Percentiles rank a stretch among this genome's conserved stretches.
These are phyloP conservation scores for Turnix velox DNA, from an alignment of 2,113 vertebrate species.

Conservation along the genomic window DNA sequence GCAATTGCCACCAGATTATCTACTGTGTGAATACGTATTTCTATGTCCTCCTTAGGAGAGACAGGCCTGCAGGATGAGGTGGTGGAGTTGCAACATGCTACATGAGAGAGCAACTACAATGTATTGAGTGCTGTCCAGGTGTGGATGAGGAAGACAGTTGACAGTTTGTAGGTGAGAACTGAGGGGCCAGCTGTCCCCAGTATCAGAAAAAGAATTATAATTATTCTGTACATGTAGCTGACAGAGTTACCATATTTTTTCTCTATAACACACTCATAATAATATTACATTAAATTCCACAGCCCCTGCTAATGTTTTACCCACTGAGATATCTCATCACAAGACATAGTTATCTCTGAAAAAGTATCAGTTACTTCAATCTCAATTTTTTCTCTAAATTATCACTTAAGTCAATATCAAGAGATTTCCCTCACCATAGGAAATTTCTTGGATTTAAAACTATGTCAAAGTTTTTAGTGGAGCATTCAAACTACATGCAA, in stretches of 20 bases:
- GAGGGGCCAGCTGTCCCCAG: too few relatives aligned
- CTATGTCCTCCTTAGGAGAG: too few relatives aligned
- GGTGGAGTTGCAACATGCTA: too few relatives aligned
- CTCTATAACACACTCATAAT: not conserved
- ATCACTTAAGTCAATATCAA: not conserved
- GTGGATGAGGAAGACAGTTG: too few relatives aligned
- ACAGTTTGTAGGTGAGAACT: too few relatives aligned
- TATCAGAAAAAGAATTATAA: too few relatives aligned
- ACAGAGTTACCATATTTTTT: not conserved
- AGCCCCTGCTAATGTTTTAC: not conserved
- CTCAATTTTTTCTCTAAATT: not conserved
- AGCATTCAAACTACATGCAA: not conserved
- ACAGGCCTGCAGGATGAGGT: too few relatives aligned
- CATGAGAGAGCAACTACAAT: too few relatives aligned
- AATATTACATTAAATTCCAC: not conserved
- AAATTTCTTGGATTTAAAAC: not conserved
- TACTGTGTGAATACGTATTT: too few relatives aligned
- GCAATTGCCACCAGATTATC: too few relatives aligned
- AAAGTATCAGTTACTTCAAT: not conserved
- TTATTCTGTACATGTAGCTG: not conserved
- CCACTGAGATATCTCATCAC: not conserved
- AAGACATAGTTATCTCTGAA: not conserved
- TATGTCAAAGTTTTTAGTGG: not conserved
- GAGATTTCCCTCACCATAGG: not conserved
- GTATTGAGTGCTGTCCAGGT: too few relatives aligned